These are phyloP conservation scores for Heloderma charlesbogerti DNA, from an alignment of 2,113 vertebrate species.

Conservation along the genomic window DNA sequence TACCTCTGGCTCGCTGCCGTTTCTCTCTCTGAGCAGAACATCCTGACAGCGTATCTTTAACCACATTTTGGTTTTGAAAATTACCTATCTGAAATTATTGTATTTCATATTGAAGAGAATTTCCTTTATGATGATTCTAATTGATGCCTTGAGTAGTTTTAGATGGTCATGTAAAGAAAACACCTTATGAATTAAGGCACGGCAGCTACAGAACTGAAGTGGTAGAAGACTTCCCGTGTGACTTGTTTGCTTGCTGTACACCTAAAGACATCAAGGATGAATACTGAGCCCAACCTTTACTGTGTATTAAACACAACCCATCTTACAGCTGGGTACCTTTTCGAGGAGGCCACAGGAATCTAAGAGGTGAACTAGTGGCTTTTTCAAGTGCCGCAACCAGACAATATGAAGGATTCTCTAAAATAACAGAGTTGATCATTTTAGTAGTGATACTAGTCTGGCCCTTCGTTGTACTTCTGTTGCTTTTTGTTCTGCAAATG, in stretches of 20 bases:
- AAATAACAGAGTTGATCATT: background rate
- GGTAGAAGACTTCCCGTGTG: background rate
- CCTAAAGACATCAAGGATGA: background rate
- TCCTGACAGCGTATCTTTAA: background rate
- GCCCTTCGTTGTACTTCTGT: background rate
- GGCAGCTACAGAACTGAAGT: background rate
- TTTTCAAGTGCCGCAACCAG: background rate
- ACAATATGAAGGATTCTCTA: background rate
- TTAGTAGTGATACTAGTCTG: background rate
- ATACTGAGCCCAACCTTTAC: background rate
- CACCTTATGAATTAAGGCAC: background rate
- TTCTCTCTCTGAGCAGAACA: background rate
- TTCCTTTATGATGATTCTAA: background rate
- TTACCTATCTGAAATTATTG: background rate
- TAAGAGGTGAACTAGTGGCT: background rate
- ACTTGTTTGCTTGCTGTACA: background rate
- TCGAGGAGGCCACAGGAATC: background rate
- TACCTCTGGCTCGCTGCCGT: too few species aligned
- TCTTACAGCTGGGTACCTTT: background rate
- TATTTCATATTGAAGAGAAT: background rate
- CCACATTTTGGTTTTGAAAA: background rate
- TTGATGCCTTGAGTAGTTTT: background rate
- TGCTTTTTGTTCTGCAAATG: background rate
- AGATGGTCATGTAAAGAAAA: background rate
- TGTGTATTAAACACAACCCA: background rate